Evolutionary conservation across 2,113 vertebrate species (phyloP).

Genomic region (Panurus biarmicus): DNA sequence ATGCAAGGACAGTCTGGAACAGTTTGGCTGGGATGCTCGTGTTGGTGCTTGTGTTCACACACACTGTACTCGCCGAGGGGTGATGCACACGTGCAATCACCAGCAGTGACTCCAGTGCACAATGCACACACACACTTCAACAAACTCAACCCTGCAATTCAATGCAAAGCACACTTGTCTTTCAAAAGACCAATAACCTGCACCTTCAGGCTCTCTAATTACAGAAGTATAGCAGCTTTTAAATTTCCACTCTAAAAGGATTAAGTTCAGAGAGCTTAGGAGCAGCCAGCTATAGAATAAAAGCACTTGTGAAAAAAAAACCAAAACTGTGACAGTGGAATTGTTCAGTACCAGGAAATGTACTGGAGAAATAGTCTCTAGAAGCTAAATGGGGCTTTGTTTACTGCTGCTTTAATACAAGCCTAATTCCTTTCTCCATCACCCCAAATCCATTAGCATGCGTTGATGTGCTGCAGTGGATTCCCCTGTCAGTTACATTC

Average conservation of each 20-base stretch:
- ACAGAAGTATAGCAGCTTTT: background rate
- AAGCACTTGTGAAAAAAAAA: background rate
- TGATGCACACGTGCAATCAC: background rate
- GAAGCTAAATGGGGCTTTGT: constrained; percentile 1
- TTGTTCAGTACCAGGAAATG: background rate
- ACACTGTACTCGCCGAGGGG: background rate
- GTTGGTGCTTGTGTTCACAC: background rate
- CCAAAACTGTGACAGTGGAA: background rate
- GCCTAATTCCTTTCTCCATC: constrained; percentile 4
- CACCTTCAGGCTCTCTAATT: background rate
- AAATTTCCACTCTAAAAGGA: background rate
- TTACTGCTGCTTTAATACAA: constrained; percentile 20
- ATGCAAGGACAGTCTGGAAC: background rate
- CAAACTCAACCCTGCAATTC: background rate
- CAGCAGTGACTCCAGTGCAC: background rate
- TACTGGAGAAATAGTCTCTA: background rate
- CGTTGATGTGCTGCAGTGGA: background rate
- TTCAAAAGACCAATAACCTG: background rate
- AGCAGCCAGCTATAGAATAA: background rate
- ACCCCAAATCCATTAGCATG: constrained; percentile 11
- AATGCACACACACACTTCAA: rapidly evolving
- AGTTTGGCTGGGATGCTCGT: rapidly evolving
- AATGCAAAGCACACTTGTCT: background rate
- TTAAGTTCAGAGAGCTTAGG: background rate
- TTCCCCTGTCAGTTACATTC: constrained; percentile 51